Conservation (phyloP, 1,140 invertebrate genomes). For the Eurosta solidaginis region DNA sequence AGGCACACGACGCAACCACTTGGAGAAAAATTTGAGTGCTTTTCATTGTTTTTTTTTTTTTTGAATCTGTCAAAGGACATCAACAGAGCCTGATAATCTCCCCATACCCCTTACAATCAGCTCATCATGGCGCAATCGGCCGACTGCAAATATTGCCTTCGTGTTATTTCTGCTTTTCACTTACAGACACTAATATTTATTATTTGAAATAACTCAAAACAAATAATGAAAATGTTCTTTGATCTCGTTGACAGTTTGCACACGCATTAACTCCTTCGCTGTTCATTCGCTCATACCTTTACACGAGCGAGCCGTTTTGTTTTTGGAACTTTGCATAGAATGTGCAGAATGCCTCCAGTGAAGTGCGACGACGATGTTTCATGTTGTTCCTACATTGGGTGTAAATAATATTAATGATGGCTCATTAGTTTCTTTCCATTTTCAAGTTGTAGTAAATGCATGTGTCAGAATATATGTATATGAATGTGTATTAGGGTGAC, state of each 20-base stretch:
- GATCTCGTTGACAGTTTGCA: conserved; percentile 18
- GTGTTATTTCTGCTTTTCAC: neutral
- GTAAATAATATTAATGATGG: conserved; percentile 31
- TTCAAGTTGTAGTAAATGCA: neutral
- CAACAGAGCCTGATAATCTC: neutral
- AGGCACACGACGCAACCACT: neutral
- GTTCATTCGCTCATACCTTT: neutral
- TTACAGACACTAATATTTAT: neutral
- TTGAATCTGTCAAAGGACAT: neutral
- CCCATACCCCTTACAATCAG: neutral
- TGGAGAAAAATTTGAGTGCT: neutral
- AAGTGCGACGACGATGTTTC: neutral
- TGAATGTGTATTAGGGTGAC: neutral
- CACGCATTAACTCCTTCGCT: neutral
- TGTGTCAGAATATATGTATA: neutral
- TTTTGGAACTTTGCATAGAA: neutral
- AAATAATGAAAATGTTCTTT: conserved; percentile 23
- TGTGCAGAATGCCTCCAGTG: conserved; percentile 14
- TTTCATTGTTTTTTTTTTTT: neutral
- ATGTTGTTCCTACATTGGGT: neutral
- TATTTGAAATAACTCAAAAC: conserved; percentile 18
- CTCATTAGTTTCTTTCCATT: conserved; percentile 14
- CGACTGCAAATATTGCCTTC: neutral
- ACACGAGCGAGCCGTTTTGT: neutral
- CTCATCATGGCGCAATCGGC: neutral